These are phyloP conservation scores for Chaetodon trifascialis DNA, from an alignment of 2,113 vertebrate species.

Conservation along the genomic window DNA sequence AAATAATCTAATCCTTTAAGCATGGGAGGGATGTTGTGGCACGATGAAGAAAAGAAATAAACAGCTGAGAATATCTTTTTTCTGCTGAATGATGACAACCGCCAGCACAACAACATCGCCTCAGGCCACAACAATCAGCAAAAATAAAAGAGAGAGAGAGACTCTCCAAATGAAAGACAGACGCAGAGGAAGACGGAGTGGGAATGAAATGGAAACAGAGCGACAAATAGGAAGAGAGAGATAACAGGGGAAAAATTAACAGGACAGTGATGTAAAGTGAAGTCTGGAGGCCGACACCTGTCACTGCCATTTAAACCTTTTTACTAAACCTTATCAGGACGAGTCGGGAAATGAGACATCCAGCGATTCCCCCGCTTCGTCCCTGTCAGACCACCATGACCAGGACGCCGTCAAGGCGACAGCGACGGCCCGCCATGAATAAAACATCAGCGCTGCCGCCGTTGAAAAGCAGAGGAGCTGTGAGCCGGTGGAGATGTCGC, in stretches of 20 bases:
- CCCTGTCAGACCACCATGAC: constrained; percentile 52
- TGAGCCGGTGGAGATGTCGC: constrained; percentile 16
- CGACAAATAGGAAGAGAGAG: constrained; percentile 58
- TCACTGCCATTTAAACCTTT: constrained; percentile 67
- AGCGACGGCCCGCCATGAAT: constrained; percentile 58
- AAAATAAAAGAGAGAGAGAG: background rate
- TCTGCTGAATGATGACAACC: constrained; percentile 54
- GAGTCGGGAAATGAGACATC: constrained; percentile 65
- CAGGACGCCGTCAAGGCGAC: constrained; percentile 35
- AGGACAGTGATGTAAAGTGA: constrained; percentile 71
- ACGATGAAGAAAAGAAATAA: constrained; percentile 56
- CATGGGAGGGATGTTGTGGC: constrained; percentile 53
- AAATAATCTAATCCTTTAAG: constrained; percentile 72
- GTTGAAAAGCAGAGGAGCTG: constrained; percentile 13
- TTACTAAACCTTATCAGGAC: constrained; percentile 66
- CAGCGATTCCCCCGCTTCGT: constrained; percentile 34
- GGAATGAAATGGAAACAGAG: constrained; percentile 47
- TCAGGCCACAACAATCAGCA: constrained; percentile 46
- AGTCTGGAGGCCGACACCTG: constrained; percentile 67
- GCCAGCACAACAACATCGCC: constrained; percentile 52
- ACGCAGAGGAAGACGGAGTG: constrained; percentile 42
- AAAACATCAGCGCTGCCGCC: constrained; percentile 53
- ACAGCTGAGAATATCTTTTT: constrained; percentile 50
- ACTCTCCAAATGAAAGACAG: constrained; percentile 66
- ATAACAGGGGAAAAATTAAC: constrained; percentile 64